A percentile compares a stretch with the other conserved stretches of the same genome.
These are phyloP conservation scores for Arothron firmamentum DNA, from an alignment of 2,113 vertebrate genomes.

Conservation along the genomic window DNA sequence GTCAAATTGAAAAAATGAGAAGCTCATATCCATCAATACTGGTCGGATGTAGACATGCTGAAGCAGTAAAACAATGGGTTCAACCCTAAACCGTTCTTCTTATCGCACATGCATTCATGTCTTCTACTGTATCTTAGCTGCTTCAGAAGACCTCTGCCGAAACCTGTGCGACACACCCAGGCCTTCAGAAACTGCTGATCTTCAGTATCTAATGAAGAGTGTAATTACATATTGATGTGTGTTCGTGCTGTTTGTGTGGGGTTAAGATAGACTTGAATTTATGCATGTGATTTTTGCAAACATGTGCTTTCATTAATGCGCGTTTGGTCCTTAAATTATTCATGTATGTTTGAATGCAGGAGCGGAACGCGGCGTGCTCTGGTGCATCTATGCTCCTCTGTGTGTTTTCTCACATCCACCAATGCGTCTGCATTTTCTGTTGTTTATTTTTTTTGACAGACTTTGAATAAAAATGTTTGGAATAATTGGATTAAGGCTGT, in stretches of 20 bases:
- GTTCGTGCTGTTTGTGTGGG: no score
- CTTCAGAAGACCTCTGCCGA: constrained; percentile 20
- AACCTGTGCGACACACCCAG: constrained; percentile 15
- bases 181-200: constrained; percentile 40
- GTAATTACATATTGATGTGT: constrained; percentile 82
- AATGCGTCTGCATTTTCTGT: no score
- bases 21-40: constrained; percentile 6
- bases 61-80: background rate
- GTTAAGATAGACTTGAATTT: constrained; percentile 25
- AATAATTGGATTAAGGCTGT: constrained; percentile 69
- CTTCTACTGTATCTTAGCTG: constrained; percentile 10
- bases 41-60: background rate
- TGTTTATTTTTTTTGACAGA: no score
- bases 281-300: constrained; percentile 22
- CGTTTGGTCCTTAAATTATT: constrained; percentile 47
- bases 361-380: no score
- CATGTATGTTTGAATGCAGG: constrained; percentile 3
- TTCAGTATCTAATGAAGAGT: constrained; percentile 80
- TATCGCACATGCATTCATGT: background rate
- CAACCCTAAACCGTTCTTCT: background rate
- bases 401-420: no score
- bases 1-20: constrained; percentile 7
- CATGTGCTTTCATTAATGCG: constrained; percentile 23
- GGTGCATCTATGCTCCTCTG: no score
- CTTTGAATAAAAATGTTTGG: constrained; percentile 9